Percentiles rank a stretch among this genome's conserved stretches.
These are phyloP conservation scores for Onthophagus sagittarius DNA, from an alignment of 2,888 invertebrate species.

Conservation along the genomic window DNA sequence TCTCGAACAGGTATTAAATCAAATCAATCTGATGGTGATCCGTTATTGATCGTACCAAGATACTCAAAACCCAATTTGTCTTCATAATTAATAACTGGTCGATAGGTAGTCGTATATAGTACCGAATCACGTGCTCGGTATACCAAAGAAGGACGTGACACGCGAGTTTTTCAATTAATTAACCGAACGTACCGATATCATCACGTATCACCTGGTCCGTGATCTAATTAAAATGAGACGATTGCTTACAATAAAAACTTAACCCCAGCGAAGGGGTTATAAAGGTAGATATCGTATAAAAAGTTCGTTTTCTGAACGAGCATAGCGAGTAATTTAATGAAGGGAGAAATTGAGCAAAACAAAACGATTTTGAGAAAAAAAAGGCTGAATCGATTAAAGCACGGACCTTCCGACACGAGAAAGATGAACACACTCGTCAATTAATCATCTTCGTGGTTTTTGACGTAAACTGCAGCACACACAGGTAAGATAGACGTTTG, in stretches of 20 bases:
- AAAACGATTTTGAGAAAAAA: neutral
- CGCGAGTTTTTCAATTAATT: slow-evolving; percentile 17
- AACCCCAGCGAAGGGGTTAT: neutral
- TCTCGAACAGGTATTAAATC: no score
- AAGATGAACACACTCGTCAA: neutral
- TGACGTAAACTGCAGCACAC: neutral
- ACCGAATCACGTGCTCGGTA: slow-evolving; percentile 6
- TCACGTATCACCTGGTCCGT: slow-evolving; percentile 17
- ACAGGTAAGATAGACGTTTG: slow-evolving; percentile 8
- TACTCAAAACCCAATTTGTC: slow-evolving; percentile 12
- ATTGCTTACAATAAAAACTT: neutral
- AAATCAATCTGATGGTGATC: neutral
- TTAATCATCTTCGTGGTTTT: slow-evolving; percentile 6
- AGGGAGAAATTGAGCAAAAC: neutral
- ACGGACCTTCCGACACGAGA: neutral
- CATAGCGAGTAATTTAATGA: neutral
- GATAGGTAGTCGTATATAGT: neutral
- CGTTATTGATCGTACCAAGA: neutral
- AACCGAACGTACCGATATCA: slow-evolving; percentile 15
- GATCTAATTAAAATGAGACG: neutral
- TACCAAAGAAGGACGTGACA: slow-evolving; percentile 13
- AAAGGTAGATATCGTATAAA: no score
- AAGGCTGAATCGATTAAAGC: neutral
- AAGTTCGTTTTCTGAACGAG: no score
- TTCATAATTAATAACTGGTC: slow-evolving; percentile 4